A percentile compares a stretch with the other conserved stretches of the same genome.
Conservation (phyloP, 92 coral and sea anemone species). For the Muricea muricata region DNA sequence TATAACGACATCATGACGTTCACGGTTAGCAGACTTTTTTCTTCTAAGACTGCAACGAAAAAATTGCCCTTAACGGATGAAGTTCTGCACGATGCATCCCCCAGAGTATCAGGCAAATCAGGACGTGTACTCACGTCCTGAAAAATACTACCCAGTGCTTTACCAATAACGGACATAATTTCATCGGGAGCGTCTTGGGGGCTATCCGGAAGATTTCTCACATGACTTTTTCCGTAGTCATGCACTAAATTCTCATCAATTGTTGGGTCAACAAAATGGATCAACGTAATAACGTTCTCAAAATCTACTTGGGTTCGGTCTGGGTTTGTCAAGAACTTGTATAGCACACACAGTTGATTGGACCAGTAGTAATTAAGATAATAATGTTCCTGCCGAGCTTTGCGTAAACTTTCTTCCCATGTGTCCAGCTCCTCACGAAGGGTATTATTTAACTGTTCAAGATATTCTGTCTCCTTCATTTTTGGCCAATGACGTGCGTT, state of each 20-base stretch:
- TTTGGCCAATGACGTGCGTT: background rate
- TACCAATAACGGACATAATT: slow-evolving; percentile 22
- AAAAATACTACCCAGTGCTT: slow-evolving; percentile 34
- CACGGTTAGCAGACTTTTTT: slow-evolving; percentile 36
- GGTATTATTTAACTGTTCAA: slow-evolving; percentile 28
- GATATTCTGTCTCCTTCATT: slow-evolving; percentile 12
- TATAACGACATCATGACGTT: slow-evolving; percentile 43
- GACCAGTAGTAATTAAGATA: slow-evolving; percentile 52
- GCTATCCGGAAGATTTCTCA: background rate
- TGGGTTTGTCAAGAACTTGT: slow-evolving; percentile 48
- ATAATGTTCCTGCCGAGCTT: slow-evolving; percentile 43
- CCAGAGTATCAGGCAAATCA: background rate
- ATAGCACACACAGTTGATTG: slow-evolving; percentile 43
- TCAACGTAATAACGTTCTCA: slow-evolving; percentile 23
- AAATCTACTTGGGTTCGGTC: background rate
- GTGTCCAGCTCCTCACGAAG: slow-evolving; percentile 39
- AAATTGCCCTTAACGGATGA: slow-evolving; percentile 12
- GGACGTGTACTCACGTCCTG: slow-evolving; percentile 6
- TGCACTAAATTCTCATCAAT: slow-evolving; percentile 15
- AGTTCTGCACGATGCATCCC: background rate
- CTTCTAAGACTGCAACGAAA: slow-evolving; percentile 45
- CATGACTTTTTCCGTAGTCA: background rate
- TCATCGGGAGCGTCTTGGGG: background rate
- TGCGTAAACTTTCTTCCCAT: slow-evolving; percentile 40
- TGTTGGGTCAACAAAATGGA: slow-evolving; percentile 42